Evolutionary conservation across 2,888 invertebrate genomes (phyloP).

Genomic region (Elysia crispata): DNA sequence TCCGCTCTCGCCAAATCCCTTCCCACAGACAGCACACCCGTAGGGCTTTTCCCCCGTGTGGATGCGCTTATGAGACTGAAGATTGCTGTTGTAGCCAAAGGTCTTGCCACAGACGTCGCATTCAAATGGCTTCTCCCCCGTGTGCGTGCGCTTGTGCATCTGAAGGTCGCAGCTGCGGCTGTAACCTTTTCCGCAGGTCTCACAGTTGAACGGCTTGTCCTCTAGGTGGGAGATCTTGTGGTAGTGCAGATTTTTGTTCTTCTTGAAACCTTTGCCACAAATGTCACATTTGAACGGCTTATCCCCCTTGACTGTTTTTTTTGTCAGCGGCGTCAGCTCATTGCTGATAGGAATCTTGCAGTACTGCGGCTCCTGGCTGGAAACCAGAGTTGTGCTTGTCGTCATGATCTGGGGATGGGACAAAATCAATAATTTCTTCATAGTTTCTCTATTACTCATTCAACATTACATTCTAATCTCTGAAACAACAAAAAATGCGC

Average conservation of each 20-base stretch:
- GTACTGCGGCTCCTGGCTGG: no score
- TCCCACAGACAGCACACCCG: slow-evolving; percentile 24
- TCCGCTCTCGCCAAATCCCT: background rate
- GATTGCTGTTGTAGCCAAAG: background rate
- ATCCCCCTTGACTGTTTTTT: background rate
- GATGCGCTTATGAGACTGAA: slow-evolving; percentile 12
- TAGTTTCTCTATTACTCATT: no score
- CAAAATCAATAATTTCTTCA: no score
- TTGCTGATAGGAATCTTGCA: no score
- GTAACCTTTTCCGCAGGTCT: slow-evolving; percentile 12
- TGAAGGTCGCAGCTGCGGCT: background rate
- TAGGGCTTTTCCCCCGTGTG: slow-evolving; percentile 36
- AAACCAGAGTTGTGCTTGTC: no score
- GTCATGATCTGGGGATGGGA: no score
- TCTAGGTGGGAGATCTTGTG: background rate
- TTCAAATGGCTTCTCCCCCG: slow-evolving; percentile 21
- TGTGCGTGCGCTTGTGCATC: slow-evolving; percentile 11
- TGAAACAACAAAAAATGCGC: no score
- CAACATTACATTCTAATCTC: no score
- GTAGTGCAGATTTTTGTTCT: background rate
- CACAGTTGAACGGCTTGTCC: slow-evolving; percentile 30
- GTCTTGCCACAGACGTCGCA: slow-evolving; percentile 22
- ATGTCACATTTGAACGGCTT: slow-evolving; percentile 29
- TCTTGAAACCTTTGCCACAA: slow-evolving; percentile 11
- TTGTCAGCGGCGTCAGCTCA: no score